Conservation (phyloP, 2,888 invertebrate genomes). For the Pheosia gnoma region DNA sequence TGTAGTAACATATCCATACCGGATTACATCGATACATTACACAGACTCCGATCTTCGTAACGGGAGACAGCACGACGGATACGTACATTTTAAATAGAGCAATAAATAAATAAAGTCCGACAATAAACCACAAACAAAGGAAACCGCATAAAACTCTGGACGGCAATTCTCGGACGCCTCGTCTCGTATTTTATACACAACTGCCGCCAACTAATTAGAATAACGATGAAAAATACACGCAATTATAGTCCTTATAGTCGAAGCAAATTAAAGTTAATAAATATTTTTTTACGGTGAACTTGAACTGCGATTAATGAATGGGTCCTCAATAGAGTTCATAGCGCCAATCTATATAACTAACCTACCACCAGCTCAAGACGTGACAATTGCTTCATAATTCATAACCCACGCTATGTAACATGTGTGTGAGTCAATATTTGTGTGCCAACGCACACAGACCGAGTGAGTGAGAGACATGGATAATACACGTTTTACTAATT, state of each 20-base stretch:
- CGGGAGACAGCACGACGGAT: background rate
- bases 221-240: background rate
- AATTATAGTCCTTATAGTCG: background rate
- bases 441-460: no score
- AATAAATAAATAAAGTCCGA: background rate
- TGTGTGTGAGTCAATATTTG: no score
- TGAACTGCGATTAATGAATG: no score
- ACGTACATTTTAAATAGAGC: background rate
- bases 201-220: background rate
- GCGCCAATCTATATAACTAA: no score
- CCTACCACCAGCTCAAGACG: no score
- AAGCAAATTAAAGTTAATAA: background rate
- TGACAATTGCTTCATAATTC: no score
- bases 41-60: background rate
- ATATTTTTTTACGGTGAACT: no score
- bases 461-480: no score
- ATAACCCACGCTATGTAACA: no score
- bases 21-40: no score
- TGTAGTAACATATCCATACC: no score
- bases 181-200: background rate
- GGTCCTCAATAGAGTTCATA: background rate
- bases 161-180: background rate
- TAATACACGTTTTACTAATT: no score
- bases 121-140: constrained; percentile 4
- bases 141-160: constrained; percentile 8